These are phyloP conservation scores for Drosophila busckii DNA, from an alignment of 1,140 invertebrate genomes.

Conservation along the genomic window DNA sequence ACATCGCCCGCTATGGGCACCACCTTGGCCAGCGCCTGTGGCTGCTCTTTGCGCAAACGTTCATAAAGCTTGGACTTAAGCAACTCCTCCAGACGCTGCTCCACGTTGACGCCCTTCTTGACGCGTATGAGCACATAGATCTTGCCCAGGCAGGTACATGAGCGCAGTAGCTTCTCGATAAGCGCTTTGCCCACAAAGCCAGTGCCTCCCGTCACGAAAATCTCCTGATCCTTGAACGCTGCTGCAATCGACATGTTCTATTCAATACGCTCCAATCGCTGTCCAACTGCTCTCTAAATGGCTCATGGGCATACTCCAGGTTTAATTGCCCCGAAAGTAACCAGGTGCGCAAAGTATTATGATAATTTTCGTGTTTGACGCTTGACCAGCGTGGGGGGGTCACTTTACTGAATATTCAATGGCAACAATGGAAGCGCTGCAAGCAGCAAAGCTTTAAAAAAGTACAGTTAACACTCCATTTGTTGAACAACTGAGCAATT, in stretches of 20 bases:
- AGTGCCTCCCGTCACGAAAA: constrained; percentile 87
- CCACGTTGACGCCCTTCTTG: constrained; percentile 86
- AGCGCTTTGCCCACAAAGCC: constrained; percentile 93
- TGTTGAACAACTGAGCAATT: too few relatives aligned
- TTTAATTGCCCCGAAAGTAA: not conserved
- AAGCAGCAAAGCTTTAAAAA: too few relatives aligned
- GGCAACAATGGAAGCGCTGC: not conserved
- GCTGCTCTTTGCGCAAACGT: constrained; percentile 76
- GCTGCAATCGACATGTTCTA: constrained; percentile 78
- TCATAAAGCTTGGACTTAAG: constrained; percentile 81
- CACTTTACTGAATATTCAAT: constrained; percentile 48
- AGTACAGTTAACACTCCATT: too few relatives aligned
- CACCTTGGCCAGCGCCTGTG: constrained; percentile 84
- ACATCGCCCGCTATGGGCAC: constrained; percentile 89
- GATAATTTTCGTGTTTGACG: constrained; percentile 5
- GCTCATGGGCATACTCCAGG: not conserved
- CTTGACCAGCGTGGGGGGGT: constrained; percentile 1
- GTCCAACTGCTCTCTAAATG: constrained; percentile 22
- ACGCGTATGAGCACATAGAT: constrained; percentile 89
- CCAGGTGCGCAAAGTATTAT: constrained; percentile 4
- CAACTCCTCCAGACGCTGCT: constrained; percentile 83
- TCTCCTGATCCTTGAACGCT: constrained; percentile 81
- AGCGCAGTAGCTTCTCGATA: constrained; percentile 91
- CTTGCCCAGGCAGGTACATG: constrained; percentile 83
- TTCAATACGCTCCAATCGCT: constrained; percentile 15